Evolutionary conservation across 2,888 invertebrate species (phyloP), one percentile per base, ranked within the genome.

Genomic region (Pristionchus exspectatus): DNA sequence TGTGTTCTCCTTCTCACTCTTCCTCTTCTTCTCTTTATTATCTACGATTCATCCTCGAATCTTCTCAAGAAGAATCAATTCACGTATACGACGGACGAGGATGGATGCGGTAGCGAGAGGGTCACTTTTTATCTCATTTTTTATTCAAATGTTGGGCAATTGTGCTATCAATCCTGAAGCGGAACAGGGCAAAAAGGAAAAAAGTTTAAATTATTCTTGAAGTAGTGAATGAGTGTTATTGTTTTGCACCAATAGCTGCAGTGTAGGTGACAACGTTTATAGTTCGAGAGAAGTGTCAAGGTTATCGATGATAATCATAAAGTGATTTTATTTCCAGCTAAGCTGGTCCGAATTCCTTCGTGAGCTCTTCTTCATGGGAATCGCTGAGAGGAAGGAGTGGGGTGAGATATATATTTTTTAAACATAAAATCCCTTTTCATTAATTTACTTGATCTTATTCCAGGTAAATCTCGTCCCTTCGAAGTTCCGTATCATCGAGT

Each of bases 351-450:
- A 85, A 56, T 59, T 85, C 27, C 84, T 85, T 0, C 84, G 84
- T 12, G 84, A 85, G 16, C 84, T 85, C 33, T 85, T 85, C 84
- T 85, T 85, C 84, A 85, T 85, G 84, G 84, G 84, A 33, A 59
- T 85, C 7, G 56, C 56, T 2, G 84, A 85, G 59, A 56, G 59
- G 38, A 56, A 85, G 27, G 84, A 85, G 16, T 85, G 84, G 84
- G 84, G 84, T 59, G 59, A 85, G 84, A 14, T 0, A n/a, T 81
- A 21, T n/a, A 16, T 14, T 3, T 14, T n/a, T 12, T n/a, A n/a
- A n/a, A n/a, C n/a, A n/a, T n/a, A n/a, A n/a, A n/a, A n/a, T n/a
- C n/a, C n/a, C n/a, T n/a, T n/a, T n/a, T n/a, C n/a, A n/a, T n/a
- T n/a, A n/a, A n/a, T n/a, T n/a, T n/a, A n/a, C n/a, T n/a, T n/a